Conservation (phyloP, 92 coral and sea anemone species). For the Porites cylindrica region DNA sequence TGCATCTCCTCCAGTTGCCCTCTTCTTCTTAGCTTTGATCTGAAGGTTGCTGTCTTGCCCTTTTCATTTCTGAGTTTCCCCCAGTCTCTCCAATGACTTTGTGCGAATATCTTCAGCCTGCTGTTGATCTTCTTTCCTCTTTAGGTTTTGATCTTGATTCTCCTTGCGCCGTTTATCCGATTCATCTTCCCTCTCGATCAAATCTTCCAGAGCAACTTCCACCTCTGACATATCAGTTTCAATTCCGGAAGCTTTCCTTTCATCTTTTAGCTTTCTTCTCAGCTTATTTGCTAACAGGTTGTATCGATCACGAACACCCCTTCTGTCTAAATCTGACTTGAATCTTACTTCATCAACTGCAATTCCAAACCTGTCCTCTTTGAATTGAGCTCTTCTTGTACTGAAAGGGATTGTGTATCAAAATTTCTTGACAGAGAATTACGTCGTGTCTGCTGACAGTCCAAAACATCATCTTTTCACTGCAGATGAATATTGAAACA, state of each 20-base stretch:
- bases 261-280: too few relatives aligned
- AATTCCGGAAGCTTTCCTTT: too few relatives aligned
- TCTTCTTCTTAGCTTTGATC: constrained; percentile 1
- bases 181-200: constrained; percentile 60
- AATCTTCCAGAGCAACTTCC: not conserved
- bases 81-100: constrained; percentile 35
- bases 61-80: constrained; percentile 31
- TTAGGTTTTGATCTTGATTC: constrained; percentile 11
- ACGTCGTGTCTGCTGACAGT: constrained; percentile 26
- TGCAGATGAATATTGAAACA: not conserved
- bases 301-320: too few relatives aligned
- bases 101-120: constrained; percentile 36
- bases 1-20: constrained; percentile 41
- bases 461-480: constrained; percentile 51
- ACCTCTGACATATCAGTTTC: not conserved
- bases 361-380: constrained; percentile 38
- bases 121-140: constrained; percentile 22
- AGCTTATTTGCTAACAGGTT: too few relatives aligned
- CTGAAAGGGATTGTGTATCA: constrained; percentile 42
- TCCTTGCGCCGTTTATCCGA: constrained; percentile 22
- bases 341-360: not conserved
- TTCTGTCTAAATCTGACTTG: not conserved
- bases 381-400: constrained; percentile 48
- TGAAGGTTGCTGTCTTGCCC: not conserved
- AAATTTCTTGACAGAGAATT: constrained; percentile 48